Conservation (phyloP, 2,888 invertebrate species). For the Pantelozetes paolii region DNA sequence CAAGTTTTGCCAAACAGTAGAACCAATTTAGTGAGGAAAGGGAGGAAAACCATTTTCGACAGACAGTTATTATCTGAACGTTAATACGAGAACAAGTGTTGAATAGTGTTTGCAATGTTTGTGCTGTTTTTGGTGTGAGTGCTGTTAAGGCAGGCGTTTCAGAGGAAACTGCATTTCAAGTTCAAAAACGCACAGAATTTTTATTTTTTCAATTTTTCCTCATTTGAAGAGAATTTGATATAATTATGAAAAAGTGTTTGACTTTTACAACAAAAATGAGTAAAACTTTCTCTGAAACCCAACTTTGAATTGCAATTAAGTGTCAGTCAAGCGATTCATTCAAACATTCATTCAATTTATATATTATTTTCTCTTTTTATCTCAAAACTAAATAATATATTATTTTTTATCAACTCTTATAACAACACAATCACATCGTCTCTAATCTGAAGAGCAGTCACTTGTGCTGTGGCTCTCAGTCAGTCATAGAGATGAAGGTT, state of each 20-base stretch:
- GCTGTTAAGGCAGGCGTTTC: neutral
- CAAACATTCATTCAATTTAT: neutral
- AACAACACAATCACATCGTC: neutral
- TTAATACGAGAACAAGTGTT: slow-evolving; percentile 20
- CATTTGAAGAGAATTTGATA: neutral
- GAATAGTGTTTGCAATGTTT: neutral
- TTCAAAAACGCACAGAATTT: slow-evolving; percentile 8
- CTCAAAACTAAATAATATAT: neutral
- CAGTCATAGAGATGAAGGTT: neutral
- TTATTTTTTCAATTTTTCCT: neutral
- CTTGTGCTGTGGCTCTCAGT: neutral
- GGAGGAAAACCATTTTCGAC: slow-evolving; percentile 14
- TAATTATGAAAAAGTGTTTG: neutral
- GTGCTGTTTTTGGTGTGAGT: neutral
- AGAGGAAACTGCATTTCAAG: neutral
- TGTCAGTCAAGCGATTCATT: neutral
- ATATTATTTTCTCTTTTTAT: neutral
- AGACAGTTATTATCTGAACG: slow-evolving; percentile 29
- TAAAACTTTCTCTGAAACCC: neutral
- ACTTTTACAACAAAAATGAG: neutral
- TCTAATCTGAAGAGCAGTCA: neutral
- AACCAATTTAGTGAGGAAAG: slow-evolving; percentile 19
- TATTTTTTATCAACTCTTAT: neutral
- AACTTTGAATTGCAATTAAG: neutral
- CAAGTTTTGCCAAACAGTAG: neutral